Conservation (phyloP, 2,888 invertebrate genomes). For the Mesoligia furuncula region DNA sequence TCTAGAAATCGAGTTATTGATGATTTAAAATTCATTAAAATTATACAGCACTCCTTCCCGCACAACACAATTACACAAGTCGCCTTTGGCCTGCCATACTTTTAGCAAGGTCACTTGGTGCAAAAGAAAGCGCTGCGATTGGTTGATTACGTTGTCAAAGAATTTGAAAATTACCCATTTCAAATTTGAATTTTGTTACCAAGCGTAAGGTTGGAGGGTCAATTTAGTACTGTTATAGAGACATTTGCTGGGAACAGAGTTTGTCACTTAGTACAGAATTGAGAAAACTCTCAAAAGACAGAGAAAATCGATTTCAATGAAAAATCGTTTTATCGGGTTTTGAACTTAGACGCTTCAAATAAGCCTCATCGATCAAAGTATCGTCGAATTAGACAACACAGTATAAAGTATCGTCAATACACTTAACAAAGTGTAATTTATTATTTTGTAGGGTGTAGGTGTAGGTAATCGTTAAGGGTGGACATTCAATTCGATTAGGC, state of each 20-base stretch:
- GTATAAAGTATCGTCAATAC: background rate
- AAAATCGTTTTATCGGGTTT: background rate
- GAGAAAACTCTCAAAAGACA: background rate
- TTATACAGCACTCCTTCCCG: no score
- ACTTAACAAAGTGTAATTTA: conserved; percentile 7
- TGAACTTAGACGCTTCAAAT: background rate
- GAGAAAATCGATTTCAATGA: background rate
- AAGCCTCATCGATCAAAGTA: background rate
- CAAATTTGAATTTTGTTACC: background rate
- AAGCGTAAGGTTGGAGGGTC: background rate
- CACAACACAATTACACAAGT: no score
- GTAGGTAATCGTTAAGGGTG: conserved; percentile 9
- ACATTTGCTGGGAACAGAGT: background rate
- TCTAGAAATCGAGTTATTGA: no score
- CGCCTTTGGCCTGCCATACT: no score
- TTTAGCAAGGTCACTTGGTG: no score
- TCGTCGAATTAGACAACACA: background rate
- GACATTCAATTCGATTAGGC: conserved; percentile 7
- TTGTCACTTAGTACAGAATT: background rate
- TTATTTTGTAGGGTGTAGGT: conserved; percentile 1
- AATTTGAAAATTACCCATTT: no score
- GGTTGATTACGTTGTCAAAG: no score
- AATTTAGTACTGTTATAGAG: background rate
- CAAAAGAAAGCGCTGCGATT: no score
- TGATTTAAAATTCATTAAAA: no score